A percentile compares a stretch with the other conserved stretches of the same genome.
phyloP scores from a whole-genome alignment of 2,888 invertebrate species.

The Linnaemya vulpina region DNA sequence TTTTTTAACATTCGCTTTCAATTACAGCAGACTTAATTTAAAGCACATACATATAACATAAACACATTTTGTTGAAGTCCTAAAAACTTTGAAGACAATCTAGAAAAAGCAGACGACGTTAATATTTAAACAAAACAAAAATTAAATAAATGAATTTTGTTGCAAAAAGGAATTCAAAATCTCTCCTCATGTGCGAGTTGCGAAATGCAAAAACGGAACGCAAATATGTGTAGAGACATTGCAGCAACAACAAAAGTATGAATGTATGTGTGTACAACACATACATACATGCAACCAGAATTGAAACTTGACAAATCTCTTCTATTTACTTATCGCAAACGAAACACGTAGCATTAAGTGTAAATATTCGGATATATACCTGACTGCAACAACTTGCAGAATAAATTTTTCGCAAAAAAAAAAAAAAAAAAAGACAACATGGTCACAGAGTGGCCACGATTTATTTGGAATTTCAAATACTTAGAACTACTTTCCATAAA shows the following conservation, averaged over 20 bases:
- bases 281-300: conserved; percentile 32
- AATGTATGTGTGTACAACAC: no score
- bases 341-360: conserved; percentile 74
- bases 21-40: conserved; percentile 67
- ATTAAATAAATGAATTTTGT: conserved; percentile 62
- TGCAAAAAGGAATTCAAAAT: conserved; percentile 61
- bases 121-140: conserved; percentile 57
- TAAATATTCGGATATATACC: conserved; percentile 73
- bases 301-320: conserved; percentile 68
- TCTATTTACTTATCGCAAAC: conserved; percentile 74
- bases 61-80: not conserved
- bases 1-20: conserved; percentile 65
- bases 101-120: conserved; percentile 33
- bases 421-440: not conserved
- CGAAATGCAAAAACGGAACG: not conserved
- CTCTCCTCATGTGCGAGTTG: conserved; percentile 9
- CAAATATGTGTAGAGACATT: conserved; percentile 4
- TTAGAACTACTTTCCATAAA: no score
- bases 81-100: conserved; percentile 37
- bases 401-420: conserved; percentile 9
- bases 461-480: not conserved
- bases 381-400: conserved; percentile 61
- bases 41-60: not conserved
- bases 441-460: conserved; percentile 2
- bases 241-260: conserved; percentile 19